A percentile compares a stretch with the other conserved stretches of the same genome.
phyloP scores from a whole-genome alignment of 2,113 vertebrate species.

The Podilymbus podiceps region DNA sequence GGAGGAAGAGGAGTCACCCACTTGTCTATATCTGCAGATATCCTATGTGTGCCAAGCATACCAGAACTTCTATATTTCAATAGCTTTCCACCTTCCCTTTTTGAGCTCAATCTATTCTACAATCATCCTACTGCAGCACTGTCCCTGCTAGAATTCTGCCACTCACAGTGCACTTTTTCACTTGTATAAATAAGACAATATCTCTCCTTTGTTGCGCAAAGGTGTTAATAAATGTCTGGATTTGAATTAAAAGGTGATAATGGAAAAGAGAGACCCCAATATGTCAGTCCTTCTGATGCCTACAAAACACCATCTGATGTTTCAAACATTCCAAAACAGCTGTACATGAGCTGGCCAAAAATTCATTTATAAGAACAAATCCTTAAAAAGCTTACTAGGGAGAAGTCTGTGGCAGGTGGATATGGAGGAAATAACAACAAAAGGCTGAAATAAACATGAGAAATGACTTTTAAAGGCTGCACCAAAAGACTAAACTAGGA shows the following conservation, averaged over 20 bases:
- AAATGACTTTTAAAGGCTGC: background rate
- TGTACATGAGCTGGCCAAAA: background rate
- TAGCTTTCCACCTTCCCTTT: background rate
- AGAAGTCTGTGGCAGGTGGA: background rate
- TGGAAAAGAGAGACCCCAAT: constrained; percentile 13
- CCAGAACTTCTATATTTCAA: background rate
- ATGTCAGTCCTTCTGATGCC: background rate
- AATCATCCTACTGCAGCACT: background rate
- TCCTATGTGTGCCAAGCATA: background rate
- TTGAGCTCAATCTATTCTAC: background rate
- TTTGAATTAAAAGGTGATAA: constrained; percentile 52
- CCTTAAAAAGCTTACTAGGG: background rate
- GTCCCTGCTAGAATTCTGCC: background rate
- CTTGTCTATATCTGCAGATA: background rate
- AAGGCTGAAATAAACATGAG: background rate
- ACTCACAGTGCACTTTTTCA: background rate
- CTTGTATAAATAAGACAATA: background rate
- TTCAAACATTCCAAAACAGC: background rate
- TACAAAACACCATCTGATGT: background rate
- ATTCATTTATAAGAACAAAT: background rate
- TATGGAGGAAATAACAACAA: background rate
- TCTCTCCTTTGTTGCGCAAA: constrained; percentile 2
- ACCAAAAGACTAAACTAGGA: background rate
- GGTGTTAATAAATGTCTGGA: constrained; percentile 23
- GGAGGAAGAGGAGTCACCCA: background rate